A percentile compares a stretch with the other conserved stretches of the same genome.
phyloP scores from a whole-genome alignment of 1,140 invertebrate species.

The Drosophila nannoptera region DNA sequence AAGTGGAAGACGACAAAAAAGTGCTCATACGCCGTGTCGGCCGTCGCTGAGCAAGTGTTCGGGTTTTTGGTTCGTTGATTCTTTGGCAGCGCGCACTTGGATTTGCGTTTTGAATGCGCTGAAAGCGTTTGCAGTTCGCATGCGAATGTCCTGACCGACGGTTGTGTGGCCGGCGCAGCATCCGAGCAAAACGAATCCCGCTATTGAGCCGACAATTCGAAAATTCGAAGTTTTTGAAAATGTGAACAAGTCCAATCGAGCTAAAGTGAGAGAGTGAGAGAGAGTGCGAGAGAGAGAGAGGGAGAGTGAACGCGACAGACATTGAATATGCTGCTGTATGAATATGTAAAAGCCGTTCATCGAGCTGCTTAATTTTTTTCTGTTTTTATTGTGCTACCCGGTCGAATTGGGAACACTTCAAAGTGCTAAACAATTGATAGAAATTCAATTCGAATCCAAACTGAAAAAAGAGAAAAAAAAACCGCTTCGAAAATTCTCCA shows the following conservation, averaged over 20 bases:
- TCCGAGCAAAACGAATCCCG: constrained; percentile 15
- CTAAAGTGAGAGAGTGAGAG: no score
- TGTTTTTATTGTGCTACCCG: constrained; percentile 27
- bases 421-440: no score
- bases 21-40: constrained; percentile 32
- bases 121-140: constrained; percentile 58
- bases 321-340: no score
- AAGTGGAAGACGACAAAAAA: neutral
- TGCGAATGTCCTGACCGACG: constrained; percentile 66
- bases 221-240: constrained; percentile 22
- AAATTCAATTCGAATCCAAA: neutral
- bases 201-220: constrained; percentile 10
- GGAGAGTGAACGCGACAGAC: no score
- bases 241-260: neutral
- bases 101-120: constrained; percentile 38
- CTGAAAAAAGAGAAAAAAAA: neutral
- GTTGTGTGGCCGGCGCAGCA: constrained; percentile 52
- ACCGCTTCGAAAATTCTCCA: no score
- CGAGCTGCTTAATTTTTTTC: constrained; percentile 1
- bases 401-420: no score
- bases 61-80: constrained; percentile 37
- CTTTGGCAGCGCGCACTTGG: constrained; percentile 53
- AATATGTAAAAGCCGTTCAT: no score
- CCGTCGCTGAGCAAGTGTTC: constrained; percentile 4
- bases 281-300: no score